A percentile compares a stretch with the other conserved stretches of the same genome.
phyloP scores from a whole-genome alignment of 2,888 invertebrate genomes.

The Ariolimax columbianus region DNA sequence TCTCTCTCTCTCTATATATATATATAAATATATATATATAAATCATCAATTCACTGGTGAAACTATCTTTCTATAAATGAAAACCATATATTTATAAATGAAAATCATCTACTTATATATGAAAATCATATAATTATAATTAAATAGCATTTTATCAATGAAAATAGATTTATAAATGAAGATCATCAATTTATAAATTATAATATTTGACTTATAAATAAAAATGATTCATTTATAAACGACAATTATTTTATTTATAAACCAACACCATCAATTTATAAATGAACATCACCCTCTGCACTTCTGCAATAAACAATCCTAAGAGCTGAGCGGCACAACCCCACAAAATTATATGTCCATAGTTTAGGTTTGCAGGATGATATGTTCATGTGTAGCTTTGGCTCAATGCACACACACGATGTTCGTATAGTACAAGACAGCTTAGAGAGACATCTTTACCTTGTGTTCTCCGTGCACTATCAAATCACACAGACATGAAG shows the following conservation, averaged over 20 bases:
- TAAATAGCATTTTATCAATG: too few relatives aligned
- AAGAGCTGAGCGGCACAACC: background rate
- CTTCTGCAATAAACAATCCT: background rate
- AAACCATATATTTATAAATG: too few relatives aligned
- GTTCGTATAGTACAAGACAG: background rate
- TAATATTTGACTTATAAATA: background rate
- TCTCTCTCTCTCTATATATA: too few relatives aligned
- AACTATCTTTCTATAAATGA: too few relatives aligned
- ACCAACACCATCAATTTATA: background rate
- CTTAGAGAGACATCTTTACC: background rate
- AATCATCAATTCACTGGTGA: too few relatives aligned
- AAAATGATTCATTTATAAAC: background rate
- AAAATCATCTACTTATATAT: too few relatives aligned
- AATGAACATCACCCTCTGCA: background rate
- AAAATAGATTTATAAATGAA: too few relatives aligned
- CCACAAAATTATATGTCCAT: too few relatives aligned
- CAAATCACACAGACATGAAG: background rate
- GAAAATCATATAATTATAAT: too few relatives aligned
- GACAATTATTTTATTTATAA: background rate
- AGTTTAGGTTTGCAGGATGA: too few relatives aligned
- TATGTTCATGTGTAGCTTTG: background rate
- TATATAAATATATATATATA: too few relatives aligned
- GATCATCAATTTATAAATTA: conserved; percentile 4
- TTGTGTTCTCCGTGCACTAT: background rate
- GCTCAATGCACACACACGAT: background rate